A percentile compares a stretch with the other conserved stretches of the same genome.
Conservation (phyloP, 2,888 invertebrate species). For the Drosophila parthenogenetica region DNA sequence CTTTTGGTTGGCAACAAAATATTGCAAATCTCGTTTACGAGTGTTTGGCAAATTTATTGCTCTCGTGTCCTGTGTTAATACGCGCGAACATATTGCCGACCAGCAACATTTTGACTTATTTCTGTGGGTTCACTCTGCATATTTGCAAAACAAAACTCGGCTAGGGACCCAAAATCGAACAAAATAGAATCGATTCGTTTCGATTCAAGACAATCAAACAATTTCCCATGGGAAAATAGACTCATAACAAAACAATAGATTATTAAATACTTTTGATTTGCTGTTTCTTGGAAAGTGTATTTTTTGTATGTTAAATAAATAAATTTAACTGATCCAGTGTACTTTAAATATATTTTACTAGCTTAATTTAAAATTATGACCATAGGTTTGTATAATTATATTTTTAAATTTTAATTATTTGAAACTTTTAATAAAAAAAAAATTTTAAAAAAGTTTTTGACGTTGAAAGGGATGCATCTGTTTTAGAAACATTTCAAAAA, state of each 20-base stretch:
- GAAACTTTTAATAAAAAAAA: too few species aligned
- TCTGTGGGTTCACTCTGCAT: slow-evolving; percentile 6
- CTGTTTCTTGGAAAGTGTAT: neutral
- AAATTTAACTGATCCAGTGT: too few species aligned
- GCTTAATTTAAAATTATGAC: too few species aligned
- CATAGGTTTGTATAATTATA: too few species aligned
- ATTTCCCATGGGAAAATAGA: slow-evolving; percentile 7
- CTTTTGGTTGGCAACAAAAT: slow-evolving; percentile 48
- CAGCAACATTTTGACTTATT: slow-evolving; percentile 47
- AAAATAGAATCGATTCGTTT: slow-evolving; percentile 2
- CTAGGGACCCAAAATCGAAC: slow-evolving; percentile 15
- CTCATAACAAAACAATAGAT: neutral
- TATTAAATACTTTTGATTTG: neutral
- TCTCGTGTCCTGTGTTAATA: slow-evolving; percentile 57
- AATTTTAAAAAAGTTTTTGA: too few species aligned
- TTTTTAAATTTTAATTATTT: too few species aligned
- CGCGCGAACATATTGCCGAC: slow-evolving; percentile 60
- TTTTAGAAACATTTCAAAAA: too few species aligned
- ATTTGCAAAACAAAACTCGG: neutral
- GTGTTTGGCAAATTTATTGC: slow-evolving; percentile 70
- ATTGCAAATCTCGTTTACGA: slow-evolving; percentile 66
- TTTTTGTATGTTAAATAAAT: too few species aligned
- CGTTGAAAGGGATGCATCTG: too few species aligned
- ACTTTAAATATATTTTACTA: too few species aligned
- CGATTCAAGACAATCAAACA: slow-evolving; percentile 12